Evolutionary conservation across 2,113 vertebrate genomes (phyloP).

Genomic region (Rhinogobius similis): DNA sequence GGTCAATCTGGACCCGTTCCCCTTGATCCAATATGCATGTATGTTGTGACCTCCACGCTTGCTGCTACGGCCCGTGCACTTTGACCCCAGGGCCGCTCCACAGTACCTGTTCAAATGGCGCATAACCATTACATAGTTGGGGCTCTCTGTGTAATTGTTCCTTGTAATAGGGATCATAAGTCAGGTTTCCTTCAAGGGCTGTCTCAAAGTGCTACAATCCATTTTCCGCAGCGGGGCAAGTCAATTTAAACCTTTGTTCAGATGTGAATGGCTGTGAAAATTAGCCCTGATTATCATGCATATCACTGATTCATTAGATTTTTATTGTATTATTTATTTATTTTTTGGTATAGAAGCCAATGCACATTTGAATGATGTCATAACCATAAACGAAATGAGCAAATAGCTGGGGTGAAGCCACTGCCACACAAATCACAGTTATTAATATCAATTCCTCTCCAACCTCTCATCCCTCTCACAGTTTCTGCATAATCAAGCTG

Average conservation of each 20-base stretch:
- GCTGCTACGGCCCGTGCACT: conserved; percentile 3
- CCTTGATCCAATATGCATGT: conserved; percentile 39
- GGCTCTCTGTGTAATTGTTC: conserved; percentile 29
- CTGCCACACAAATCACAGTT: conserved; percentile 65
- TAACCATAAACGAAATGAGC: conserved; percentile 58
- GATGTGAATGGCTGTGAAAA: conserved; percentile 27
- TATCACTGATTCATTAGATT: conserved; percentile 26
- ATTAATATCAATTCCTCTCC: conserved; percentile 67
- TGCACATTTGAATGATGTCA: conserved; percentile 51
- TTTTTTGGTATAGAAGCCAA: conserved; percentile 31
- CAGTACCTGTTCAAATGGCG: conserved; percentile 26
- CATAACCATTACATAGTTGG: conserved; percentile 18
- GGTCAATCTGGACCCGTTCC: conserved; percentile 14
- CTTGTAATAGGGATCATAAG: conserved; percentile 48
- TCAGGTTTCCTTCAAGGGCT: conserved; percentile 31
- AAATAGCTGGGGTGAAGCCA: conserved; percentile 50
- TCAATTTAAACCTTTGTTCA: conserved; percentile 40
- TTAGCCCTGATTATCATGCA: conserved; percentile 47
- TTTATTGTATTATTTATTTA: too few relatives aligned
- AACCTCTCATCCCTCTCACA: conserved; percentile 50
- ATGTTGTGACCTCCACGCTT: conserved; percentile 16
- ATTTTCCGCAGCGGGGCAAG: conserved; percentile 21
- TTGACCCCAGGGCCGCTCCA: conserved; percentile 21
- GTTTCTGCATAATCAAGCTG: conserved; percentile 66
- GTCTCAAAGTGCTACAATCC: conserved; percentile 16